Base-by-base conservation (phyloP, 1,140 invertebrate species). In the Sitophilus oryzae region DNA sequence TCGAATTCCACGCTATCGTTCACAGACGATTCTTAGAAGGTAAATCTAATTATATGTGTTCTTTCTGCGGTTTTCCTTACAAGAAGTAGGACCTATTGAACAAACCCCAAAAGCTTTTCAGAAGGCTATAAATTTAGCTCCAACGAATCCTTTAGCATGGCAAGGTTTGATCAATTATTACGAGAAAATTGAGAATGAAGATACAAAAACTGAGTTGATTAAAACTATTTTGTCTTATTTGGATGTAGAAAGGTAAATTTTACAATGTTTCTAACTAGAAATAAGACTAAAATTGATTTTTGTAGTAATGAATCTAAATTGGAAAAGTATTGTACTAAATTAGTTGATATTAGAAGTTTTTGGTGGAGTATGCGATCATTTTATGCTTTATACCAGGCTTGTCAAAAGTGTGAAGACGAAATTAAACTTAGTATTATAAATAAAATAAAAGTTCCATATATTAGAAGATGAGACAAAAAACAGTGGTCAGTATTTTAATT, bases 31-130 rank as follows among this genome's bases (percentile, higher is more conserved):
- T n/a, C n/a, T n/a, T n/a, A 36, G 43, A 62, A 54, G 60, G 92
- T 63, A 82, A 84, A 60, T 79, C 80, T 50, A 91, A 91, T 75
- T 91, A 91, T 65, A 80, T 82, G 72, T 91, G 56, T 77, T 92
- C 19, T 79, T 93, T 67, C 72, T 91, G 43, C 90, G 86, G 30
- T 85, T 86, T 53, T 81, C 88, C 3, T 77, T 89, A 55, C 82
- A 87, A 72, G 86, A 88, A 70, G 55, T 81, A 3, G 76, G 79
- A 51, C 67, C 69, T 14, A 73, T 76, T 50, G 78, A 82, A 22
- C 81, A 89, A 71, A 78, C 81, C 11, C 71, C 77, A 11, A 66
- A 78, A 34, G 80, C 82, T n/a, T 86, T 86, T 66, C 78, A 80
- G 67, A 84, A 82, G 71, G 89, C 88, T n/a, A 81, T 80, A 52